These are phyloP conservation scores for Zele albiditarsus DNA, from an alignment of 2,888 invertebrate species.

Conservation along the genomic window DNA sequence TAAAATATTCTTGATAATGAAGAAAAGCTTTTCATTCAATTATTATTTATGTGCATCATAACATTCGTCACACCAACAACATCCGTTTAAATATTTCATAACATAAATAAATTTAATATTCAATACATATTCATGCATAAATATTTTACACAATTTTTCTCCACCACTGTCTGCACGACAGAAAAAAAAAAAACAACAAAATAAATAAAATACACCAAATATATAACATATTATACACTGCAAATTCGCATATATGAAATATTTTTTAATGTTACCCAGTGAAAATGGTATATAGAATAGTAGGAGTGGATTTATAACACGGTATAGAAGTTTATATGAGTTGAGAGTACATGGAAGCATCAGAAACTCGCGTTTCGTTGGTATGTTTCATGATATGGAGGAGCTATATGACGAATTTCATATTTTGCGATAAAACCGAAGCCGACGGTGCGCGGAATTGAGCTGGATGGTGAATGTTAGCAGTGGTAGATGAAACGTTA, in stretches of 20 bases:
- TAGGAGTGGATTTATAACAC: neutral
- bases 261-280: neutral
- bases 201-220: neutral
- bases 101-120: neutral
- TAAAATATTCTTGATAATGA: neutral
- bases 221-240: neutral
- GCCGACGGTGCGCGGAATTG: slow-evolving; percentile 18
- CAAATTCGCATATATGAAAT: neutral
- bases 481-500: neutral
- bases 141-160: neutral
- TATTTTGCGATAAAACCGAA: slow-evolving; percentile 38
- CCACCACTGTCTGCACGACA: neutral
- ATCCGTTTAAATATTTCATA: neutral
- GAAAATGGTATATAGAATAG: neutral
- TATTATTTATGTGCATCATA: neutral
- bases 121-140: neutral
- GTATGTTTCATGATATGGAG: slow-evolving; percentile 36
- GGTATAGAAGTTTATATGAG: neutral
- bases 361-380: slow-evolving; percentile 22
- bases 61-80: neutral
- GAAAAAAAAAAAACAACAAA: neutral
- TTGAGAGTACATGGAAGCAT: neutral
- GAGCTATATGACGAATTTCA: slow-evolving; percentile 30
- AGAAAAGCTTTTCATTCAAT: neutral
- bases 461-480: neutral